Percentiles rank a stretch among this genome's conserved stretches.
phyloP scores from a whole-genome alignment of 2,797 vertebrate species.

The Lates japonicus region DNA sequence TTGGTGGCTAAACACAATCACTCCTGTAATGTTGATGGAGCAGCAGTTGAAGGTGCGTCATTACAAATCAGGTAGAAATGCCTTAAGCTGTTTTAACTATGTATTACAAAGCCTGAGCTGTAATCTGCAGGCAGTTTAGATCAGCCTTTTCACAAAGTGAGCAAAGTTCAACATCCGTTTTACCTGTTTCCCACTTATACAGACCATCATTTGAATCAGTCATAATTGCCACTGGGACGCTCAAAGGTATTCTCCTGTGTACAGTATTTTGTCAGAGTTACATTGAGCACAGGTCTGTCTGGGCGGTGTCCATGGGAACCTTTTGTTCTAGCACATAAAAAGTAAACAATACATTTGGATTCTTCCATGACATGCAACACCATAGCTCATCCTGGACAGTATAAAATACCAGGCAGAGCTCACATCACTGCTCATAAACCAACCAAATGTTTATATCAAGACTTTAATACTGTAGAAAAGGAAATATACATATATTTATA shows the following conservation, averaged over 20 bases:
- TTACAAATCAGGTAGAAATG: conserved; percentile 62
- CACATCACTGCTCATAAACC: too few species aligned
- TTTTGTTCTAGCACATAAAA: conserved; percentile 45
- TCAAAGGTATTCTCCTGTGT: not conserved
- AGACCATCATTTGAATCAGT: not conserved
- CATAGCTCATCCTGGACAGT: not conserved
- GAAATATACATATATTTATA: too few species aligned
- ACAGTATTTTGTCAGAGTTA: not conserved
- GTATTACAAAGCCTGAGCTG: conserved; percentile 52
- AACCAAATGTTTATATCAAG: too few species aligned
- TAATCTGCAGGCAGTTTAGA: conserved; percentile 53
- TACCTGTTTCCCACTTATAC: not conserved
- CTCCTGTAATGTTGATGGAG: conserved; percentile 67
- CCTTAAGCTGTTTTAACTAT: conserved; percentile 69
- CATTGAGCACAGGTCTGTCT: conserved; percentile 16
- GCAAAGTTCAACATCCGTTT: conserved; percentile 42
- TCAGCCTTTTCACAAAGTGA: conserved; percentile 19
- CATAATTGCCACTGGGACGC: not conserved
- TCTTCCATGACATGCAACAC: conserved; percentile 46
- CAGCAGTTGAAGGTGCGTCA: conserved; percentile 75
- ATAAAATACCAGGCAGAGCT: too few species aligned
- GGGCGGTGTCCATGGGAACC: conserved; percentile 23
- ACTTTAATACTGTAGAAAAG: too few species aligned
- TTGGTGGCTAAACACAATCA: conserved; percentile 79
- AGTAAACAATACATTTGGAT: conserved; percentile 41